These are phyloP conservation scores for Toxotes chatareus DNA, from an alignment of 2,113 vertebrate genomes.

Conservation along the genomic window DNA sequence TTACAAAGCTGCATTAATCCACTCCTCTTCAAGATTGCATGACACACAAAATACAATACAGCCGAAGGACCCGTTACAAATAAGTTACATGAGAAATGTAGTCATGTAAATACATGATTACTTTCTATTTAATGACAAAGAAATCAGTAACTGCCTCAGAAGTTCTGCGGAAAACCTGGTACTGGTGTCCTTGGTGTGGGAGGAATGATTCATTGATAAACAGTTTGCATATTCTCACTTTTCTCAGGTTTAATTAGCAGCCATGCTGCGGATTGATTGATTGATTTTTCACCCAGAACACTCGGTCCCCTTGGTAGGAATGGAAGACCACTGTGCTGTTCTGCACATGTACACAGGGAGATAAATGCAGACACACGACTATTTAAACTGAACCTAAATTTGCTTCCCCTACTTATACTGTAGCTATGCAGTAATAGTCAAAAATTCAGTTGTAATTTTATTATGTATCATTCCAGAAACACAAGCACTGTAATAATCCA, in stretches of 20 bases:
- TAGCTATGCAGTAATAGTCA: not conserved
- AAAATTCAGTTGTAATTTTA: not conserved
- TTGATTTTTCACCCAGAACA: conserved; percentile 60
- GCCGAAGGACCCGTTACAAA: conserved; percentile 22
- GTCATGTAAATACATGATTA: not conserved
- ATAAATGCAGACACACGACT: conserved; percentile 36
- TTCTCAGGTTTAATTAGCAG: conserved; percentile 71
- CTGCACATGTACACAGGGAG: conserved; percentile 23
- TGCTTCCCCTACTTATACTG: conserved; percentile 5
- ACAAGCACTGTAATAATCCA: not conserved
- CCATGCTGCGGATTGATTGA: conserved; percentile 57
- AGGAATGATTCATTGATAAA: conserved; percentile 56
- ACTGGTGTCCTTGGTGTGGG: conserved; percentile 37
- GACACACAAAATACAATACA: conserved; percentile 19
- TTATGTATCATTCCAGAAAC: not conserved
- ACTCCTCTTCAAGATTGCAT: conserved; percentile 44
- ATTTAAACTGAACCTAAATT: conserved; percentile 21
- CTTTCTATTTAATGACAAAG: conserved; percentile 27
- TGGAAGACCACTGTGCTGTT: conserved; percentile 24
- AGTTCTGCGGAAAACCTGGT: conserved; percentile 32
- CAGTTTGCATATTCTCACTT: conserved; percentile 60
- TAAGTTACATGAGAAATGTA: conserved; percentile 17
- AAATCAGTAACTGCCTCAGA: conserved; percentile 24
- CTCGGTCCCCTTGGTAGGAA: conserved; percentile 42
- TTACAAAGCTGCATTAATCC: conserved; percentile 55